Conservation (phyloP, 1,140 invertebrate genomes). For the Zaprionus kolodkinae region DNA sequence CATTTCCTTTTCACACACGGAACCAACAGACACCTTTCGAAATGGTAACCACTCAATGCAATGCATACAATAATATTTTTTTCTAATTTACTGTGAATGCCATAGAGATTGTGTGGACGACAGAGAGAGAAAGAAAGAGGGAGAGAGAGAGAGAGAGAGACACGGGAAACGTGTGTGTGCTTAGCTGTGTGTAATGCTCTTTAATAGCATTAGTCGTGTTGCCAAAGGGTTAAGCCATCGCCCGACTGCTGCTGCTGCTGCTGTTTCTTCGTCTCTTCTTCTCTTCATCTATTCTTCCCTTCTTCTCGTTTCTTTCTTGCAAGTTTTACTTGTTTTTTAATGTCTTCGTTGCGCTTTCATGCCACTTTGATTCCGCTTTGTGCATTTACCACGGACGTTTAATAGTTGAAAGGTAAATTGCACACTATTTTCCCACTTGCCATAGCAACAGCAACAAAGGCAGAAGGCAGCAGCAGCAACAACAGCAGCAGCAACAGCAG, state of each 20-base stretch:
- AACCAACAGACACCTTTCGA: slow-evolving; percentile 63
- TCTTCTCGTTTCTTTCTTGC: slow-evolving; percentile 12
- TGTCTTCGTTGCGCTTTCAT: slow-evolving; percentile 75
- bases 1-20: slow-evolving; percentile 49
- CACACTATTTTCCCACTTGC: slow-evolving; percentile 70
- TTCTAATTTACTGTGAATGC: slow-evolving; percentile 58
- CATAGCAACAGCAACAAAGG: slow-evolving; percentile 46
- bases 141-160: not conserved
- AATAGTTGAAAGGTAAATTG: slow-evolving; percentile 82
- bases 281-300: slow-evolving; percentile 12
- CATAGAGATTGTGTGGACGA: not conserved
- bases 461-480: slow-evolving; percentile 7
- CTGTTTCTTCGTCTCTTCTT: slow-evolving; percentile 19
- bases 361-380: slow-evolving; percentile 80
- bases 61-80: slow-evolving; percentile 81
- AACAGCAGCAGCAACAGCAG: slow-evolving; percentile 12
- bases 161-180: slow-evolving; percentile 28
- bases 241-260: slow-evolving; percentile 47
- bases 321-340: slow-evolving; percentile 38
- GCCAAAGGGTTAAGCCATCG: slow-evolving; percentile 75
- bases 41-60: slow-evolving; percentile 64
- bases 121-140: not conserved
- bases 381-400: slow-evolving; percentile 77
- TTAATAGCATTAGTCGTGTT: slow-evolving; percentile 74
- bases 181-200: slow-evolving; percentile 53